Conservation (phyloP, 2,113 vertebrate species). For the Eira barbara region DNA sequence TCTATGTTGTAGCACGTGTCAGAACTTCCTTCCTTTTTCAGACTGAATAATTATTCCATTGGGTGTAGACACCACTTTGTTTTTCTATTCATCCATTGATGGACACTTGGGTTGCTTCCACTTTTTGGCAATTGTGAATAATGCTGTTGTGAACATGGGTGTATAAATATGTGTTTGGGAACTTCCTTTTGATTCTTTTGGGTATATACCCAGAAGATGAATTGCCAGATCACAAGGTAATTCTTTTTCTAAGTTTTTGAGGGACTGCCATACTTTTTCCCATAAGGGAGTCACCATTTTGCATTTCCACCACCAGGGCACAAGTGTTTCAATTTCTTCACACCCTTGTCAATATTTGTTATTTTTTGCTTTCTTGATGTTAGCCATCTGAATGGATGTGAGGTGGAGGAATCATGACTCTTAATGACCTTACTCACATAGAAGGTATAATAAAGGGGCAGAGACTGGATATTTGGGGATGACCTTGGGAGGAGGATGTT, state of each 20-base stretch:
- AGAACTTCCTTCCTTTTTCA: neutral
- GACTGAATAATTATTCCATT: neutral
- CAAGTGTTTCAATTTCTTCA: neutral
- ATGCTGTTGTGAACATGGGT: neutral
- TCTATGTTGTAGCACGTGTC: neutral
- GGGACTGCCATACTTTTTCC: neutral
- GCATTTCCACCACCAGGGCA: neutral
- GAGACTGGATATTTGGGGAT: neutral
- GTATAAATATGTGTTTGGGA: neutral
- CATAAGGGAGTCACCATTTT: neutral
- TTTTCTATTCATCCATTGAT: neutral
- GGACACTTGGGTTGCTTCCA: neutral
- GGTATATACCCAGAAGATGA: neutral
- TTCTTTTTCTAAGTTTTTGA: neutral
- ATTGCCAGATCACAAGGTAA: neutral
- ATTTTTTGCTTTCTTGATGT: neutral
- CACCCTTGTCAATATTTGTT: neutral
- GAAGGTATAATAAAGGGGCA: neutral
- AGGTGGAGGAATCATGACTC: neutral
- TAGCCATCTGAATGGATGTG: neutral
- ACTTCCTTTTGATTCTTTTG: neutral
- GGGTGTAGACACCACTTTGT: neutral
- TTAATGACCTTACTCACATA: neutral
- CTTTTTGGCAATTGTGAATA: neutral
- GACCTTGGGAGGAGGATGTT: neutral